Percentiles rank a stretch among this genome's conserved stretches.
Evolutionary conservation across 2,888 invertebrate species (phyloP).

Genomic region (Nymphalis c-album): DNA sequence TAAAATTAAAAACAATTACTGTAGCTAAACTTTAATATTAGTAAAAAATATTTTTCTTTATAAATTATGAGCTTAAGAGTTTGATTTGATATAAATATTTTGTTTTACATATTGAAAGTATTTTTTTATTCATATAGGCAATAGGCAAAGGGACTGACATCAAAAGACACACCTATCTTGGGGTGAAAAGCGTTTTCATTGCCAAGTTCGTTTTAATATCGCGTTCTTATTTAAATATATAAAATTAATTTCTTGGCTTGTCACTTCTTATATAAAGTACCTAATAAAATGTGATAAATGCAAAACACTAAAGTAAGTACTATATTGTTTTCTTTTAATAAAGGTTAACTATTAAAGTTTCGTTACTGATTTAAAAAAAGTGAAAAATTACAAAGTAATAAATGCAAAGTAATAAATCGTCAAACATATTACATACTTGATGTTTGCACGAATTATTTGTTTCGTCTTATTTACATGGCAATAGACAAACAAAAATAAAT

Average conservation of each 20-base stretch:
- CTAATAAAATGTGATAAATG: conserved; percentile 37
- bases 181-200: conserved; percentile 51
- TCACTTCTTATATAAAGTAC: conserved; percentile 7
- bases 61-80: too few relatives aligned
- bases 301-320: conserved; percentile 12
- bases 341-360: too few relatives aligned
- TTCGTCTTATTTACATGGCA: too few relatives aligned
- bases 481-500: too few relatives aligned
- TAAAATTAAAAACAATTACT: not conserved
- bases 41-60: not conserved
- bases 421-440: too few relatives aligned
- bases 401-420: too few relatives aligned
- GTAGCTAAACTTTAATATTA: not conserved
- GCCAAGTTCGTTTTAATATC: conserved; percentile 50
- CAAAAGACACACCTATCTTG: conserved; percentile 39
- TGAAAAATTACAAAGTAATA: too few relatives aligned
- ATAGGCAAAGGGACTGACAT: not conserved
- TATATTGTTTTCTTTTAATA: not conserved
- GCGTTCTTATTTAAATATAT: conserved; percentile 4
- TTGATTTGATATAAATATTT: not conserved
- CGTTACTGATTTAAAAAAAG: too few relatives aligned
- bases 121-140: not conserved
- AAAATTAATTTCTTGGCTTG: conserved; percentile 16
- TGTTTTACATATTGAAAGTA: not conserved
- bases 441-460: too few relatives aligned